A percentile compares a stretch with the other conserved stretches of the same genome.
phyloP scores from a whole-genome alignment of 2,888 invertebrate genomes.

The Nemotelus nigrinus region DNA sequence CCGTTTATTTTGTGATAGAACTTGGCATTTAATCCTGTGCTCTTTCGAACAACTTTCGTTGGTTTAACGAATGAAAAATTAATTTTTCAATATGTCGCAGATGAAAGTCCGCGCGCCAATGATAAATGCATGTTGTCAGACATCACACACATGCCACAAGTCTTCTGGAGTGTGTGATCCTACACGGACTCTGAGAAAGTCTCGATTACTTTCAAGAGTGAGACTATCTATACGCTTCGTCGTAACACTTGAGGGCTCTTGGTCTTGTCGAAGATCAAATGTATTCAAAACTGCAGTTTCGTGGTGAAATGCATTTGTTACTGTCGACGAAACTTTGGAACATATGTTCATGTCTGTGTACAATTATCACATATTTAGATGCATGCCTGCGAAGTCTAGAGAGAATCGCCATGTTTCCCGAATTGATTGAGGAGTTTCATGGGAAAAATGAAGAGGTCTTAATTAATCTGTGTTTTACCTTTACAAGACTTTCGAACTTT shows the following conservation, averaged over 20 bases:
- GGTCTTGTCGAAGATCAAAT: constrained; percentile 8
- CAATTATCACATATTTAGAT: constrained; percentile 52
- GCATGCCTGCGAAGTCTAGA: constrained; percentile 17
- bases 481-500: constrained; percentile 20
- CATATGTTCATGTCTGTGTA: constrained; percentile 58
- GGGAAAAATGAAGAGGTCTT: constrained; percentile 7
- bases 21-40: constrained; percentile 29
- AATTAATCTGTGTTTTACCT: constrained; percentile 26
- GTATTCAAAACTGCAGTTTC: constrained; percentile 54
- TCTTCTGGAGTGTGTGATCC: constrained; percentile 39
- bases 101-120: constrained; percentile 44
- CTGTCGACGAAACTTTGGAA: constrained; percentile 61
- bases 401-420: constrained; percentile 11
- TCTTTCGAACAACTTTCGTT: constrained; percentile 35
- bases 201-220: constrained; percentile 37
- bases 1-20: background rate
- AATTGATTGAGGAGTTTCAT: constrained; percentile 34
- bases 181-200: constrained; percentile 23
- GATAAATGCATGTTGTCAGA: constrained; percentile 49
- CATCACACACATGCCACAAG: constrained; percentile 49
- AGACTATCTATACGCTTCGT: background rate
- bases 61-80: constrained; percentile 42
- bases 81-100: constrained; percentile 48
- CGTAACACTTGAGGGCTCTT: background rate
- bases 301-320: constrained; percentile 63